Evolutionary conservation across 2,113 vertebrate genomes (phyloP), one percentile per base, ranked within the genome.

Genomic region (Limanda limanda): DNA sequence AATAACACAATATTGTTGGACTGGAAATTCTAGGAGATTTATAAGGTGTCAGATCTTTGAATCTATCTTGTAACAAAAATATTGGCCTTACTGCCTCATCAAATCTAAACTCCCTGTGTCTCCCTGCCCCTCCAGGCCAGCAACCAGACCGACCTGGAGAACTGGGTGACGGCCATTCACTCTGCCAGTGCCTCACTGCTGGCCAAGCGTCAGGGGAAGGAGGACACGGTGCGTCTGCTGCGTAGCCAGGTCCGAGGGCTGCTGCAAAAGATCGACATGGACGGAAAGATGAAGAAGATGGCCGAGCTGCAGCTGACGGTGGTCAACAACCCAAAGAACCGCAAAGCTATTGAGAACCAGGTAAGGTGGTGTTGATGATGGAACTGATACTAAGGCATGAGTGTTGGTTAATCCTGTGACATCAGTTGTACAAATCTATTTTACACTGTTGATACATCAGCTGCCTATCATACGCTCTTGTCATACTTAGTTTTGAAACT

Each of bases 221-320:
- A 98, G 89, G 98, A 99, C 79, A 99, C 98, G 0, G 90, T 97
- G 56, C 95, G 95, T 47, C 89, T 99, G 63, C 93, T 99, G 69
- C 95, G 94, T 81, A 97, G 88, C 86, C 97, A 99, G 91, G 96
- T 96, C 17, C 96, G 94, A 5, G 94, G 90, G 74, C 95, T 99
- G 2, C 94, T 97, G 48, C 98, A 99, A 93, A 98, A 99, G 94
- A 96, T 98, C 18, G 97, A 99, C 88, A 99, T 99, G 97, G 98
- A 99, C 47, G 95, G 96, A 82, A 99, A 99, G 92, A 99, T 99
- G 97, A 98, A 95, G 91, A 99, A 99, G 93, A 99, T 99, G 97
- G 98, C 97, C 0, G 97, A 98, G 86, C 79, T 99, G 59, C 97
- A 99, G 91, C 94, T 99, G 54, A 96, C 96, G 0, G 93, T 97